Percentiles rank a stretch among this genome's conserved stretches.
Conservation (phyloP, 2,888 invertebrate species). For the Pammene aurita region DNA sequence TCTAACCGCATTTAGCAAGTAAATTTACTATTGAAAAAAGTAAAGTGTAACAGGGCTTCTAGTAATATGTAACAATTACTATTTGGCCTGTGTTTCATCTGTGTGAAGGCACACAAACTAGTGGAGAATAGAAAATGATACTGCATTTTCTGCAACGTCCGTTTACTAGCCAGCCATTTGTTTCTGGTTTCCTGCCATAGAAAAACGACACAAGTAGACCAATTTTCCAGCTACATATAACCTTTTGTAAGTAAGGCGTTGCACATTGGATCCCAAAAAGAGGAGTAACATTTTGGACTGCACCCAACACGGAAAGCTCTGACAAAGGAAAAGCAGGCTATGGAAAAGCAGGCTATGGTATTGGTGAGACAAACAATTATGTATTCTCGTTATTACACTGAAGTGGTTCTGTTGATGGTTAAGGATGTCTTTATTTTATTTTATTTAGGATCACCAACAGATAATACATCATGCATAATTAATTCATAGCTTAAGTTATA, state of each 20-base stretch:
- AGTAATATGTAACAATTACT: too few relatives aligned
- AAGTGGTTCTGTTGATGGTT: too few relatives aligned
- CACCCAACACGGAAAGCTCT: conserved; percentile 1
- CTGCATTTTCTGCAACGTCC: conserved; percentile 18
- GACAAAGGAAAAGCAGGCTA: conserved; percentile 7
- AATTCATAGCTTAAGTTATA: too few relatives aligned
- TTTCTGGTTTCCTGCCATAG: background rate
- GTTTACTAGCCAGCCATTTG: conserved; percentile 1
- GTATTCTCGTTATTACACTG: background rate
- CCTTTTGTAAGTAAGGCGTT: background rate
- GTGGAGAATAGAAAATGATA: conserved; percentile 11
- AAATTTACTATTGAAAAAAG: too few relatives aligned
- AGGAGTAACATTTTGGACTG: conserved; percentile 18
- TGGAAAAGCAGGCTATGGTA: conserved; percentile 4
- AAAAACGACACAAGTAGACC: background rate
- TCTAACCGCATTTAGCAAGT: too few relatives aligned
- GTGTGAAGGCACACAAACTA: background rate
- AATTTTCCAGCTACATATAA: background rate
- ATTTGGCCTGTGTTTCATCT: background rate
- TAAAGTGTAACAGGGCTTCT: too few relatives aligned
- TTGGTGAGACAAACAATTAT: background rate
- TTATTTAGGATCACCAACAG: too few relatives aligned
- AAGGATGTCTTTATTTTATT: too few relatives aligned
- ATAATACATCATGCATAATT: too few relatives aligned
- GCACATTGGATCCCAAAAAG: conserved; percentile 5